Evolutionary conservation across 2,888 invertebrate species (phyloP).

Genomic region (Machimus rusticus): DNA sequence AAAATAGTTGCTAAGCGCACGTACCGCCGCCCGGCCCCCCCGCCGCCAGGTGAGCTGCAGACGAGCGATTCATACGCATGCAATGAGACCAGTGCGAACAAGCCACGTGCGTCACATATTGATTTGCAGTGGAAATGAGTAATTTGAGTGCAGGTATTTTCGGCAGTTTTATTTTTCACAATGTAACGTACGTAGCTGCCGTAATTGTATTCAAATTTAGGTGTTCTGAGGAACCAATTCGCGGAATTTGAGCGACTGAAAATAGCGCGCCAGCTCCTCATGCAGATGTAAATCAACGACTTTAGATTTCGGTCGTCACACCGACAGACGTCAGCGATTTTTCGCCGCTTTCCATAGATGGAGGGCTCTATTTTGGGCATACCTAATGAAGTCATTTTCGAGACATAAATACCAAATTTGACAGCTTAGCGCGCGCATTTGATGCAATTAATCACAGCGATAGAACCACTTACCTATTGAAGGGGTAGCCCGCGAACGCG

Average conservation of each 20-base stretch:
- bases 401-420: constrained; percentile 10
- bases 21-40: not conserved
- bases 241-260: constrained; percentile 16
- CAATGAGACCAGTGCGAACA: constrained; percentile 23
- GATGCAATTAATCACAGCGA: constrained; percentile 20
- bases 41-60: not conserved
- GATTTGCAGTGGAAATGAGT: constrained; percentile 29
- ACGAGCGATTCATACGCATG: constrained; percentile 22
- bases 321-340: constrained; percentile 21
- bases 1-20: not conserved
- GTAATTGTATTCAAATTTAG: constrained; percentile 41
- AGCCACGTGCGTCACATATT: constrained; percentile 44
- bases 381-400: constrained; percentile 29
- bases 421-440: constrained; percentile 2
- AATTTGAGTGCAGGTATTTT: constrained; percentile 17
- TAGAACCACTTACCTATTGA: constrained; percentile 83
- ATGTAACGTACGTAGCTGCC: not conserved
- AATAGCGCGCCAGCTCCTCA: constrained; percentile 19
- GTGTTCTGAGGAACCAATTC: constrained; percentile 25
- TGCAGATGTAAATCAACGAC: not conserved
- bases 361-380: constrained; percentile 36
- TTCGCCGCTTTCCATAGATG: constrained; percentile 27
- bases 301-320: not conserved
- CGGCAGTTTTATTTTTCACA: not conserved
- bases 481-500: constrained; percentile 91